Base-by-base conservation (phyloP, 1,140 invertebrate genomes). In the Bombus sylvicola region DNA sequence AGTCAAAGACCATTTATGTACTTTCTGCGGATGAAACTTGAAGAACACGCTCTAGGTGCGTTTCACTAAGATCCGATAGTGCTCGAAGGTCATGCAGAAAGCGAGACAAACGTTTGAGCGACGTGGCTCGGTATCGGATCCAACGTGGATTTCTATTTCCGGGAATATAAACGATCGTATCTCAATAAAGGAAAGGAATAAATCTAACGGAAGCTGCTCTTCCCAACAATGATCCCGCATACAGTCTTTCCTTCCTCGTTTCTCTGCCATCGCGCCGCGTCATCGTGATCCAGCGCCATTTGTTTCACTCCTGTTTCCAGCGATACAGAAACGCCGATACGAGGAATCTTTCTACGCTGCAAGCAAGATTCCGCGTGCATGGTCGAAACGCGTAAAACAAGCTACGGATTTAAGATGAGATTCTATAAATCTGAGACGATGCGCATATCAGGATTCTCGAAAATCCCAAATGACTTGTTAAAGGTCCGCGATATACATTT, bases 91-190 rank as follows among this genome's bases (percentile, higher is more conserved):
- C 43, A 43, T 53, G 9, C 41, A 3, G 28, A 53, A 75, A 22
- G 43, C 13, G 37, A 64, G 18, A 28, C 62, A 57, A 83, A 78
- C 81, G 81, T 69, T 68, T 66, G 37, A 69, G 12, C 71, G 59
- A 75, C 59, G 59, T 59, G 53, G 22, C 68, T 57, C 68, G 68
- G n/a, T 31, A 22, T 28, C 66, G 41, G 69, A 66, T 74, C 53
- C 69, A 53, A 92, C 74, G 86, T 43, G 87, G 87, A 93, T 90
- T 93, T 93, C 91, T 92, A 93, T 93, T 94, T 85, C 71, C 71
- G 79, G 62, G 91, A 91, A 92, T 94, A 93, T 92, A 93, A 94
- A 94, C 91, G 91, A 91, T 92, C 89, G 87, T 87, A 90, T 93
- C 92, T 92, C 90, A 89, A 91, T 92, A 77, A 87, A 91, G 88